These are phyloP conservation scores for Colletes gigas DNA, from an alignment of 1,140 invertebrate species.

Conservation along the genomic window DNA sequence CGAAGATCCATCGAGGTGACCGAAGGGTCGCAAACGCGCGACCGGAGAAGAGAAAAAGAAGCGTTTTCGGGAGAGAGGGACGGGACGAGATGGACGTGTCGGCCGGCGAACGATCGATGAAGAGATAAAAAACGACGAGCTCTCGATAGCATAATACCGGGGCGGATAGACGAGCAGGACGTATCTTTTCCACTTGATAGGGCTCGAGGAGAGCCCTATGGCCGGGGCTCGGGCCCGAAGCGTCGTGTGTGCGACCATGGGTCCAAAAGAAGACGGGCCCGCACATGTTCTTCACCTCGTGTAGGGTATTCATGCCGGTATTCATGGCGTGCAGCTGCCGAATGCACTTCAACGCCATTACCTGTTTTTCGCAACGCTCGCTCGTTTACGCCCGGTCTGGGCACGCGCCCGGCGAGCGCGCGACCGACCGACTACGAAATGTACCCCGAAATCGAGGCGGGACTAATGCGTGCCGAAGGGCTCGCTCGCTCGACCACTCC, in stretches of 20 bases:
- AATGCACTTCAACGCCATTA: conserved; percentile 72
- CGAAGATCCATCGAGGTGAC: conserved; percentile 24
- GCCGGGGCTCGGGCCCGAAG: conserved; percentile 18
- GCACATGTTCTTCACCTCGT: conserved; percentile 73
- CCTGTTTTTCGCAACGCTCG: conserved; percentile 70
- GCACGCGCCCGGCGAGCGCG: conserved; percentile 47
- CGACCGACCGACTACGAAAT: conserved; percentile 17
- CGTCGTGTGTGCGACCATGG: conserved; percentile 43
- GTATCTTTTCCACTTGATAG: conserved; percentile 65
- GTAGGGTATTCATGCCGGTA: conserved; percentile 65
- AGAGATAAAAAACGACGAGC: conserved; percentile 51
- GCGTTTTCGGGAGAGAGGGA: neutral
- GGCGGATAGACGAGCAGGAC: conserved; percentile 55
- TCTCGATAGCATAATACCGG: conserved; percentile 56
- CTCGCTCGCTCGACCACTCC: neutral
- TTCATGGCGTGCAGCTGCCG: conserved; percentile 76
- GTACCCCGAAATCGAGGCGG: conserved; percentile 44
- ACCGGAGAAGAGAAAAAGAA: neutral
- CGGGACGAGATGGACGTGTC: neutral
- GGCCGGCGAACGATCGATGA: conserved; percentile 44
- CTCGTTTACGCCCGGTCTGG: conserved; percentile 48
- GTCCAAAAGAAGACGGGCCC: conserved; percentile 71
- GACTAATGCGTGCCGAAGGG: conserved; percentile 26
- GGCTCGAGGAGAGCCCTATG: conserved; percentile 30
- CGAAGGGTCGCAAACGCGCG: neutral